Evolutionary conservation across 2,888 invertebrate genomes (phyloP).

Genomic region (Smittia sp.): DNA sequence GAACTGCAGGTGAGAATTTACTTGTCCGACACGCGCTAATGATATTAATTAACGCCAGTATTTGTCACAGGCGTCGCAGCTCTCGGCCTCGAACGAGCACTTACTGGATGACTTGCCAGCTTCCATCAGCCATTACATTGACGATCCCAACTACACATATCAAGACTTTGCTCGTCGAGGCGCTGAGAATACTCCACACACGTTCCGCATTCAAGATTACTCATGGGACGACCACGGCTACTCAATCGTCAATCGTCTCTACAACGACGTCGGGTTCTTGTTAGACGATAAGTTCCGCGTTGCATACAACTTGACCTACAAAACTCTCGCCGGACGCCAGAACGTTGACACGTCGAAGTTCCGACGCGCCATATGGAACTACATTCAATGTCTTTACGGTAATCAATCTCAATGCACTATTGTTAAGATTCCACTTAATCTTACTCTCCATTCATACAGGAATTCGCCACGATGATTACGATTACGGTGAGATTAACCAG

Average conservation of each 20-base stretch:
- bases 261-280: constrained; percentile 75
- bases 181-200: constrained; percentile 58
- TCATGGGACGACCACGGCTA: constrained; percentile 90
- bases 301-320: constrained; percentile 80
- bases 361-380: constrained; percentile 85
- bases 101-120: constrained; percentile 60
- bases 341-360: constrained; percentile 84
- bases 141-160: constrained; percentile 72
- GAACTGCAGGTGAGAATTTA: constrained; percentile 48
- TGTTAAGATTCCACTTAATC: too few relatives aligned
- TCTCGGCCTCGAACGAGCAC: constrained; percentile 59
- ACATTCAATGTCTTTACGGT: constrained; percentile 83
- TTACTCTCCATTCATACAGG: constrained; percentile 42
- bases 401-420: background rate
- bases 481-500: constrained; percentile 81
- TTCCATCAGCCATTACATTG: constrained; percentile 68
- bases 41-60: constrained; percentile 43
- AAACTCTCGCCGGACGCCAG: constrained; percentile 77
- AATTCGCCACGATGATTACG: constrained; percentile 85
- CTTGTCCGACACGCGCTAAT: background rate
- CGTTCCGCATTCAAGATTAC: constrained; percentile 74
- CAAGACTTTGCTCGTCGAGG: constrained; percentile 76
- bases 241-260: constrained; percentile 79
- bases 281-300: constrained; percentile 83
- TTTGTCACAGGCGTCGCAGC: constrained; percentile 59